Percentiles rank a stretch among this genome's conserved stretches.
Evolutionary conservation across 2,113 vertebrate species (phyloP).

Genomic region (Dascyllus trimaculatus): DNA sequence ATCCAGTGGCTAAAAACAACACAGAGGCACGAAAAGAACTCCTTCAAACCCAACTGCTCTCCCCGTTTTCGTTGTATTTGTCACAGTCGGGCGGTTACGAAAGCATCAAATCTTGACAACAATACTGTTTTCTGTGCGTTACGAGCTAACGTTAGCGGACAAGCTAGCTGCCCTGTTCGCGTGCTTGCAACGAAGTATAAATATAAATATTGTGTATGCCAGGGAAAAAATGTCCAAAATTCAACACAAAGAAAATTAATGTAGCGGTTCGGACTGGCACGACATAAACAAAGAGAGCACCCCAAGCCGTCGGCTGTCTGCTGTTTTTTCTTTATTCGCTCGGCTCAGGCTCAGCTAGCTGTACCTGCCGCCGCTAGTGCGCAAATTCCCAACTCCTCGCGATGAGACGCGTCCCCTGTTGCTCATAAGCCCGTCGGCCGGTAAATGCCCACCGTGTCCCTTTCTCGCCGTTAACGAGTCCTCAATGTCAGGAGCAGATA

Average conservation of each 20-base stretch:
- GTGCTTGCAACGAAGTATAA: constrained; percentile 12
- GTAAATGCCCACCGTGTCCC: constrained; percentile 42
- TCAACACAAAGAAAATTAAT: constrained; percentile 14
- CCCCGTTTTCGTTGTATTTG: constrained; percentile 19
- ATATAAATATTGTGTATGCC: constrained; percentile 41
- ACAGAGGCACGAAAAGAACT: constrained; percentile 11
- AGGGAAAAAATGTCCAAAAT: neutral
- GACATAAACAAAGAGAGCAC: constrained; percentile 57
- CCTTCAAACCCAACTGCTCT: neutral
- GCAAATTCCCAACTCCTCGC: constrained; percentile 22
- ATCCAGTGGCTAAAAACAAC: constrained; percentile 5
- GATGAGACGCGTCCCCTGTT: constrained; percentile 6
- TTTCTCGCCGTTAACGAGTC: constrained; percentile 28
- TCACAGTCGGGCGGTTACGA: constrained; percentile 53
- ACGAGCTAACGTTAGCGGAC: constrained; percentile 62
- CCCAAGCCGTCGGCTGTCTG: constrained; percentile 36
- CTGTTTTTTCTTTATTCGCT: constrained; percentile 46
- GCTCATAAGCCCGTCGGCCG: neutral
- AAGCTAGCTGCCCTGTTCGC: constrained; percentile 42
- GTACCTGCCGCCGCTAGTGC: constrained; percentile 21
- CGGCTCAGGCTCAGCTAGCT: constrained; percentile 54
- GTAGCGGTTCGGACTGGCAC: constrained; percentile 36
- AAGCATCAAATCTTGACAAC: constrained; percentile 62
- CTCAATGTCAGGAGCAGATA: constrained; percentile 54
- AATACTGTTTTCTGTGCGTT: constrained; percentile 45